These are phyloP conservation scores for Sarcophaga carnaria DNA, from an alignment of 2,888 invertebrate genomes.

Conservation along the genomic window DNA sequence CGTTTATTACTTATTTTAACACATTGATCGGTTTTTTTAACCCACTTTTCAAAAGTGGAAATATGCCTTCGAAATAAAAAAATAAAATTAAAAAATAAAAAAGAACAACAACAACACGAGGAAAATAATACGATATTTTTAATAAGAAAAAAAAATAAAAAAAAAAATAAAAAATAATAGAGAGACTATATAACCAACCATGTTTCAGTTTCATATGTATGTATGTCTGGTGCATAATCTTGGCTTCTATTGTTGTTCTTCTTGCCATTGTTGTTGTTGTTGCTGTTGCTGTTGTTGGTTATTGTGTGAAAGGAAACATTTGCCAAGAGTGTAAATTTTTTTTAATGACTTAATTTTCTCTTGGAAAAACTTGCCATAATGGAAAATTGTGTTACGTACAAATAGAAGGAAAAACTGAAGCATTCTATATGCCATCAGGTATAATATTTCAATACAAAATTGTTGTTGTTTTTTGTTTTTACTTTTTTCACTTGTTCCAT, in stretches of 20 bases:
- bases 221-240: background rate
- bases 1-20: conserved; percentile 64
- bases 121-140: too few species aligned
- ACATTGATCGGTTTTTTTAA: conserved; percentile 63
- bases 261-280: background rate
- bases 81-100: too few species aligned
- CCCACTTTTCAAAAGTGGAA: conserved; percentile 55
- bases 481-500: conserved; percentile 9
- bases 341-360: conserved; percentile 70
- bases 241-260: background rate
- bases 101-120: too few species aligned
- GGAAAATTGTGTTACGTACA: conserved; percentile 47
- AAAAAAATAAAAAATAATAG: background rate
- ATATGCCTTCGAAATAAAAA: background rate
- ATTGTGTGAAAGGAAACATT: conserved; percentile 67
- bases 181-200: conserved; percentile 22
- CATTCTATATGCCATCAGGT: conserved; percentile 31
- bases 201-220: conserved; percentile 23
- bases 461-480: background rate
- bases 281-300: conserved; percentile 38
- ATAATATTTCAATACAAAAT: background rate
- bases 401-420: conserved; percentile 9
- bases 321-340: conserved; percentile 65
- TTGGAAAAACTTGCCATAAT: background rate
- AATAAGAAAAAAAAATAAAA: background rate